Base-by-base conservation (phyloP, 64 coral and sea anemone species). In the Orbicella faveolata region DNA sequence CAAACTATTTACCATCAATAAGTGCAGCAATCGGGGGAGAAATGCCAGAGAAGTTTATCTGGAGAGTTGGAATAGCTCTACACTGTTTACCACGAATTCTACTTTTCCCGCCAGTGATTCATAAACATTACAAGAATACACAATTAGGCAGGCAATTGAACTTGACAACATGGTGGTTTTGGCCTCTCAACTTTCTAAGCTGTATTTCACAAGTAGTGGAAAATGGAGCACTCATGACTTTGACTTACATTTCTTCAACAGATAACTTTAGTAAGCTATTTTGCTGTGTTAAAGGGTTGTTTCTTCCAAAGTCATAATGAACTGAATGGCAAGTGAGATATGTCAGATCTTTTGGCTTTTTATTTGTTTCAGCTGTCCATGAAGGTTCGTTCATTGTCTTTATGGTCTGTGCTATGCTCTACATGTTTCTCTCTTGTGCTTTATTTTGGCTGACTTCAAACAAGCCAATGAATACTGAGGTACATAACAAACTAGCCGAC, bases 1-100 rank as follows among this genome's bases (percentile, higher is more conserved):
- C 90, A 59, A 99, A 99, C 48, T 96, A 93, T 67, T 66, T 99
- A 37, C 97, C 97, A 36, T 99, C 97, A 36, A 91, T 99, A 80
- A 99, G 97, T 93, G 91, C 97, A 62, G 94, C 94, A 48, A 96
- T 89, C 35, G 97, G 97, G 77, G 97, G 83, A 55, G 78, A 91
- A 52, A 86, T 84, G 62, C 97, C 97, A 75, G 93, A 99, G 51
- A 93, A 90, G 33, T 99, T 96, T 82, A 99, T 99, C 70, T 99
- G 97, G 97, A 91, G 91, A 51, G 86, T 95, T 51, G 88, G 84
- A 76, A 96, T 99, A 76, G 97, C 91, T 80, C 74, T 95, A 34
- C 97, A 99, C 44, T 90, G 87, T 52, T 67, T 90, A 13, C 91
- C 93, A 73, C 84, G 94, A 52, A 61, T 99, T 1, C 33, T 75